Base-by-base conservation (phyloP, 2,888 invertebrate genomes). In the Melitaea athalia region DNA sequence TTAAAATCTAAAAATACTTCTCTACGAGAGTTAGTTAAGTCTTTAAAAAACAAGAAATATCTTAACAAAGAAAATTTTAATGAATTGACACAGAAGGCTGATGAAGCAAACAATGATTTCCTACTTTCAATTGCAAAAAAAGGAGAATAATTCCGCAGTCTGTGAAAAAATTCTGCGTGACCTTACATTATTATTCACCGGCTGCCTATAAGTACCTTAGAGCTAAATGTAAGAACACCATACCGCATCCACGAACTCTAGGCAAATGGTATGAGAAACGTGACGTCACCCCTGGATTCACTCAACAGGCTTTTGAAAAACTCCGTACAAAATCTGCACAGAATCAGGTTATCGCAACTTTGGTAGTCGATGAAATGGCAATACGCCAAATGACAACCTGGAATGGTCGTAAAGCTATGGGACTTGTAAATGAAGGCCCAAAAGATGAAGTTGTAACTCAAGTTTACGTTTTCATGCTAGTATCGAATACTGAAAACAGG, bases 41-140 rank as follows among this genome's bases (percentile, higher is more conserved):
- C 38, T 24, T 47, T 57, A 64, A 64, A 63, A 63, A 38, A 38
- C 8, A 63, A 63, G 38, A 57, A 57, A 53, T 49, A 42, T 49
- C 17, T 53, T 43, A 53, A 53, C 7, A 63, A 63, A 53, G 53
- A 55, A 63, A 53, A 63, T 63, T 63, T 63, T 53, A 63, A 63
- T 53, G 53, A 63, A 55, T 24, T 63, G 31, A 45, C 53, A 63
- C 53, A 63, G 45, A 63, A 45, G 43, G 63, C 63, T 53, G 63
- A 63, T n/a, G 53, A 63, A 53, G 63, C 63, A 42, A 63, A 63
- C 45, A 63, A 63, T 42, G 63, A 63, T 53, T 63, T 63, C 17
- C 14, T 55, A 53, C 53, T 63, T 53, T 53, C 53, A 45, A 17
- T 63, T 42, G 49, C 3, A 53, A 53, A 53, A 55, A 63, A 63